Base-by-base conservation (phyloP, 1,140 invertebrate genomes). In the Trichonephila clavipes region DNA sequence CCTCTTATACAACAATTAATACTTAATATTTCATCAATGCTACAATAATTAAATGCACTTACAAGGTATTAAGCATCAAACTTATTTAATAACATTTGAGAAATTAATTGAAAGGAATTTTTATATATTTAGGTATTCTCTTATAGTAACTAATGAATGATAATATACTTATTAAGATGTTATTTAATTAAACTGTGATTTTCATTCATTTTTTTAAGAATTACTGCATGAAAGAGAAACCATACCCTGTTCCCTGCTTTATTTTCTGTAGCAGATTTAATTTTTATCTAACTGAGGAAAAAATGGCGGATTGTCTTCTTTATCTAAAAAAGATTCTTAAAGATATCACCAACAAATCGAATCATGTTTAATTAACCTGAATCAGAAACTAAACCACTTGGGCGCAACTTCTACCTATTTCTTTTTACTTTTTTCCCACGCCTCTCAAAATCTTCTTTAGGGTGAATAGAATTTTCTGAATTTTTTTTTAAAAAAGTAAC, bases 391-490 rank as follows among this genome's bases (percentile, higher is more conserved):
- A 64, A 40, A 87, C 85, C 85, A 62, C 58, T 19, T 61, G 85
- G 64, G 58, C 40, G 62, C 34, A 6, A 8, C 19, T 21, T 24
- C 44, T 8, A 4, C 1, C 21, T 6, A 19, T n/a, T 66, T 66
- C 10, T 8, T 12, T 66, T 24, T 64, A 18, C 8, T 7, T 3
- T 66, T 66, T 66, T 24, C 24, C 6, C 21, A n/a, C 64, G 12
- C 21, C 34, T 28, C 28, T 28, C 21, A 19, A 19, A 21, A 12
- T 10, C 19, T 58, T 51, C 40, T 83, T 83, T 16, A 19, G 19
- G 72, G 28, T 1, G 34, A 40, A 40, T 85, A 83, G 77, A 83
- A 85, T 91, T 91, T 91, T 61, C 81, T 91, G 59, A 66, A 91
- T 58, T 24, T 61, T 61, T 28, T 24, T n/a, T 40, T 40, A 40